phyloP scores from a whole-genome alignment of 2,797 vertebrate genomes.

The Gallinago nigripennis region DNA sequence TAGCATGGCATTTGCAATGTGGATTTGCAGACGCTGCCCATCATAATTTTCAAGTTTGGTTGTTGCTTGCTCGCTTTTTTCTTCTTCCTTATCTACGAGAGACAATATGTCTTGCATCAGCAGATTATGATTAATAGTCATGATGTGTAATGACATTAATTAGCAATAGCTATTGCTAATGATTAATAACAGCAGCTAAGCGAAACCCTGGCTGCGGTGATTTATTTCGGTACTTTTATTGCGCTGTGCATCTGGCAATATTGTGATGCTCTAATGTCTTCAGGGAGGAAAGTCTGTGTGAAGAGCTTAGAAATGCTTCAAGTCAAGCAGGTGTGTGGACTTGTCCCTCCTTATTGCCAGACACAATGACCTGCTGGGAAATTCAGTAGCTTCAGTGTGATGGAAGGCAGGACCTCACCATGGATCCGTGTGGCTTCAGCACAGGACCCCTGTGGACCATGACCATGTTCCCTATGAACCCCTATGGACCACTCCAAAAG shows the following conservation, averaged over 20 bases:
- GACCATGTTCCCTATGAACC: neutral
- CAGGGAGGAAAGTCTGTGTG: neutral
- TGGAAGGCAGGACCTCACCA: neutral
- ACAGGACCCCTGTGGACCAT: neutral
- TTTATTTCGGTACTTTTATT: constrained; percentile 16
- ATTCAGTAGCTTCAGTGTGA: neutral
- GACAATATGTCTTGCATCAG: constrained; percentile 40
- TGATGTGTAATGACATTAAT: constrained; percentile 52
- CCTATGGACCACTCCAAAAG: neutral
- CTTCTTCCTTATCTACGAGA: neutral
- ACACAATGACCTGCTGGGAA: neutral
- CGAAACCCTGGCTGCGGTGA: constrained; percentile 17
- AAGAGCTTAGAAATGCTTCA: neutral
- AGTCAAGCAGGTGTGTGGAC: neutral
- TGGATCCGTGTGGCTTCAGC: neutral
- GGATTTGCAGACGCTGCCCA: neutral
- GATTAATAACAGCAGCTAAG: constrained; percentile 52
- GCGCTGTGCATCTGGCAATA: constrained; percentile 1
- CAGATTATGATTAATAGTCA: constrained; percentile 50
- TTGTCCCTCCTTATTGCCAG: neutral
- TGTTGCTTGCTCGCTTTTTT: neutral
- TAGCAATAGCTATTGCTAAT: constrained; percentile 51
- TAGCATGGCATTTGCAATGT: neutral
- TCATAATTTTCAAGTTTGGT: neutral
- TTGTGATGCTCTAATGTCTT: neutral